Evolutionary conservation across 2,888 invertebrate species (phyloP).

Genomic region (Rhodophaea formosa): DNA sequence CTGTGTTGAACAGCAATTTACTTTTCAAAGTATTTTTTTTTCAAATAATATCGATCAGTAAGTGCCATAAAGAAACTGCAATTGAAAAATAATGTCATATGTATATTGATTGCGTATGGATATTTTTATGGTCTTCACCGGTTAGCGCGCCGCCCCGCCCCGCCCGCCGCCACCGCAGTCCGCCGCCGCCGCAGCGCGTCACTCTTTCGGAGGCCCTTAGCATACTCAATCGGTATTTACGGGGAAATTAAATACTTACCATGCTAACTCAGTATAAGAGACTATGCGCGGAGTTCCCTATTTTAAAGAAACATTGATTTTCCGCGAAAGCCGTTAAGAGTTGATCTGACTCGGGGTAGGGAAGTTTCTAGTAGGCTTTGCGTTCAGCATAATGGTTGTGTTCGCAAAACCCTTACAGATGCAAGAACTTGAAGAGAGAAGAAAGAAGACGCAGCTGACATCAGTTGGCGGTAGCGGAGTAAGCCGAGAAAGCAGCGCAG

Average conservation of each 20-base stretch:
- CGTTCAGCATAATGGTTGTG: constrained; percentile 80
- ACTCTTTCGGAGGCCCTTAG: constrained; percentile 77
- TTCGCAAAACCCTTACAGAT: constrained; percentile 80
- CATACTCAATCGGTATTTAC: constrained; percentile 80
- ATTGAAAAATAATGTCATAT: constrained; percentile 70
- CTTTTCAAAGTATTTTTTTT: background rate
- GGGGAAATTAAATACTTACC: constrained; percentile 77
- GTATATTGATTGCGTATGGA: constrained; percentile 81
- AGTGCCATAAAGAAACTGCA: constrained; percentile 69
- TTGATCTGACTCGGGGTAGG: constrained; percentile 71
- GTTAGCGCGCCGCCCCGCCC: constrained; percentile 74
- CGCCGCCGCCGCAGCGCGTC: constrained; percentile 63
- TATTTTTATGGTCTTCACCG: constrained; percentile 80
- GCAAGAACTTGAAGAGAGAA: constrained; percentile 66
- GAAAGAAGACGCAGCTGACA: constrained; percentile 37
- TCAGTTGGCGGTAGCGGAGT: constrained; percentile 35
- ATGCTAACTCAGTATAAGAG: constrained; percentile 65
- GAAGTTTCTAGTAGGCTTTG: constrained; percentile 71
- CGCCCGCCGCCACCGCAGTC: constrained; percentile 63
- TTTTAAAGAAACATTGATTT: constrained; percentile 37
- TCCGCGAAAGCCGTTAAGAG: constrained; percentile 62
- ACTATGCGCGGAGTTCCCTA: constrained; percentile 56
- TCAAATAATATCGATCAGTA: constrained; percentile 24
- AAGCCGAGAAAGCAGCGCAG: constrained; percentile 40
- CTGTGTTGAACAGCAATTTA: constrained; percentile 24